Evolutionary conservation across 2,113 vertebrate genomes (phyloP).

Genomic region (Dipodomys spectabilis): DNA sequence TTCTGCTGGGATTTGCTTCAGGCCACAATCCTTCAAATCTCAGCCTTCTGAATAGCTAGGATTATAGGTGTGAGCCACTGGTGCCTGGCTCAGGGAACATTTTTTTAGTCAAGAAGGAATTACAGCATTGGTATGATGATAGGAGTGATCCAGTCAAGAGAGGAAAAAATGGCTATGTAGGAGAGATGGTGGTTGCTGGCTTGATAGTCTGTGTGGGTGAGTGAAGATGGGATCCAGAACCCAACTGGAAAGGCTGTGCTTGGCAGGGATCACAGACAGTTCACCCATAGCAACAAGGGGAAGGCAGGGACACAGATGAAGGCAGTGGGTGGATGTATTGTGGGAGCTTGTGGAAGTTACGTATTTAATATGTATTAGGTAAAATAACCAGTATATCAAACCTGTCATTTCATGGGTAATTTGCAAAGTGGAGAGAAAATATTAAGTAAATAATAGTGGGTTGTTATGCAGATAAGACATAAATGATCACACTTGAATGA

Average conservation of each 20-base stretch:
- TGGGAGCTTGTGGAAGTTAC: neutral
- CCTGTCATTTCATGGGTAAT: constrained; percentile 23
- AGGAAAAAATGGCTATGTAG: neutral
- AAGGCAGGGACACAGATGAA: constrained; percentile 36
- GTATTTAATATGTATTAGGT: neutral
- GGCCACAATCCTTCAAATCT: no score
- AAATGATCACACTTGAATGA: neutral
- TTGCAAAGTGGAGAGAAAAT: constrained; percentile 39
- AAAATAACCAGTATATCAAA: constrained; percentile 45
- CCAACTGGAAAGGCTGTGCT: neutral
- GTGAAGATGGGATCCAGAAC: neutral
- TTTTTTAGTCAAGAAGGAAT: constrained; percentile 1
- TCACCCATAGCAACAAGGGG: neutral
- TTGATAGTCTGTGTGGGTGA: neutral
- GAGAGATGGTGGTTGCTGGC: neutral
- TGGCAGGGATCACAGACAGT: constrained; percentile 7
- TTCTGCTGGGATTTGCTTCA: no score
- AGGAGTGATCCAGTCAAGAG: neutral
- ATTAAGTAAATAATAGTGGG: neutral
- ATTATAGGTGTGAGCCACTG: no score
- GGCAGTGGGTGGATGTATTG: neutral
- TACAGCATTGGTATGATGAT: neutral
- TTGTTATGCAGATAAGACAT: neutral
- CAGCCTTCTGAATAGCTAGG: no score
- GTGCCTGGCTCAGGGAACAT: neutral